A percentile compares a stretch with the other conserved stretches of the same genome.
These are phyloP conservation scores for Cygnus buccinator DNA, from an alignment of 2,113 vertebrate genomes.

Conservation along the genomic window DNA sequence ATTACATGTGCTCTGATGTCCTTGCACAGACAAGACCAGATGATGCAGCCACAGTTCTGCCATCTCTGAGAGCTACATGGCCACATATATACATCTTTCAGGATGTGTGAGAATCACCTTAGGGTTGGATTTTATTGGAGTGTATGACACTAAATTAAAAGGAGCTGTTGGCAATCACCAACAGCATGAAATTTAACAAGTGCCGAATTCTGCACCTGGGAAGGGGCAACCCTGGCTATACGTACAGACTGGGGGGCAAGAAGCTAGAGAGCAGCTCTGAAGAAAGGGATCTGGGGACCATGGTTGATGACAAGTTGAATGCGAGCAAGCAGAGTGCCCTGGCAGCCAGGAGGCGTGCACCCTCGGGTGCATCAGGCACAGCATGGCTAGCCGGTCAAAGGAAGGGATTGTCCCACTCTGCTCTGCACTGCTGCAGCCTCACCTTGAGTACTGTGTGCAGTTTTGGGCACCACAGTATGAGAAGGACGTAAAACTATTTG, in stretches of 20 bases:
- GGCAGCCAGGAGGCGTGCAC: neutral
- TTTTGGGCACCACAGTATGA: no score
- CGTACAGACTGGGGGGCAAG: neutral
- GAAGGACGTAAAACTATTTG: no score
- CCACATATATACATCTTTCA: fast-evolving
- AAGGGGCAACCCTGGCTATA: neutral
- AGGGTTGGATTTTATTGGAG: neutral
- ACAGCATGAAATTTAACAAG: no score
- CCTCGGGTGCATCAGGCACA: neutral
- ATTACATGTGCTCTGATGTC: neutral
- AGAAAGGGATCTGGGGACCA: neutral
- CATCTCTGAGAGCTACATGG: neutral
- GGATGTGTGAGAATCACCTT: neutral
- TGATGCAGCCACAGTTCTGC: neutral
- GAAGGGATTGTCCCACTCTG: no score
- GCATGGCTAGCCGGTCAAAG: no score
- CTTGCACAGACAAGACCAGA: neutral
- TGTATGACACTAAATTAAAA: neutral
- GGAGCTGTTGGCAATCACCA: no score
- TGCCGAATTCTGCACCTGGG: neutral
- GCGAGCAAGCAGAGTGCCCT: neutral
- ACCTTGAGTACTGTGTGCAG: no score
- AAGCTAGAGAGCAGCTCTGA: neutral
- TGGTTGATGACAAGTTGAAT: neutral
- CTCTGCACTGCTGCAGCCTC: no score